Evolutionary conservation across 1,140 invertebrate genomes (phyloP).

Genomic region (Drosophila pseudoananassae): DNA sequence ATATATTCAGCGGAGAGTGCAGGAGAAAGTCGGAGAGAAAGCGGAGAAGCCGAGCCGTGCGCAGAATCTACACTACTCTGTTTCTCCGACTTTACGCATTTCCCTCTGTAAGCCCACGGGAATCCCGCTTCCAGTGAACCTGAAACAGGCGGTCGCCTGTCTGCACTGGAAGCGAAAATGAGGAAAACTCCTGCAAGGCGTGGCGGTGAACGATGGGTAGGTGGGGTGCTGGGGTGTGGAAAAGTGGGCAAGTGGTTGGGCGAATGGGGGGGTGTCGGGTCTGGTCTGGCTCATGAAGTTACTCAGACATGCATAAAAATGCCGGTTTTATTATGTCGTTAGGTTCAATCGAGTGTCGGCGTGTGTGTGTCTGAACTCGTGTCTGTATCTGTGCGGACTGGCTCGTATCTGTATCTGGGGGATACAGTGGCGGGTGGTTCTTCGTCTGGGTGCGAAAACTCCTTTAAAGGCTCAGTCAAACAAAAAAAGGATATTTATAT

Average conservation of each 20-base stretch:
- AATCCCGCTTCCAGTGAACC: slow-evolving; percentile 68
- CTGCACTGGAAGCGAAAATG: slow-evolving; percentile 47
- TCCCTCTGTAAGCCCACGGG: slow-evolving; percentile 47
- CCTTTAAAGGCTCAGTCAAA: slow-evolving; percentile 22
- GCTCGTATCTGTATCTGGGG: slow-evolving; percentile 33
- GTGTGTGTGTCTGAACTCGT: slow-evolving; percentile 15
- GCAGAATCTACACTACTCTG: slow-evolving; percentile 39
- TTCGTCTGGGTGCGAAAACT: slow-evolving; percentile 5
- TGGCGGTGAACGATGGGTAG: slow-evolving; percentile 8
- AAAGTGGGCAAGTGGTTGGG: slow-evolving; percentile 1
- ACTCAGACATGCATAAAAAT: slow-evolving; percentile 82
- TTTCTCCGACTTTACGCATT: not conserved
- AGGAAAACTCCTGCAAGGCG: slow-evolving; percentile 49
- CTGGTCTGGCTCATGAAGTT: slow-evolving; percentile 77
- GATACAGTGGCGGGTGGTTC: not conserved
- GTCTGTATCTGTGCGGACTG: slow-evolving; percentile 32
- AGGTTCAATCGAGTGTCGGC: slow-evolving; percentile 45
- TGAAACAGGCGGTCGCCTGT: slow-evolving; percentile 64
- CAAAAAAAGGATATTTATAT: slow-evolving; percentile 6
- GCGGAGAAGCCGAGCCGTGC: slow-evolving; percentile 36
- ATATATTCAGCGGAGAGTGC: slow-evolving; percentile 60
- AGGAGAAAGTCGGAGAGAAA: slow-evolving; percentile 6
- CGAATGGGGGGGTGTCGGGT: slow-evolving; percentile 21
- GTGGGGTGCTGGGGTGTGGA: not conserved
- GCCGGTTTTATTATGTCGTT: slow-evolving; percentile 82